These are phyloP conservation scores for Acanthosepion lycidas DNA, from an alignment of 2,888 invertebrate genomes.

Conservation along the genomic window DNA sequence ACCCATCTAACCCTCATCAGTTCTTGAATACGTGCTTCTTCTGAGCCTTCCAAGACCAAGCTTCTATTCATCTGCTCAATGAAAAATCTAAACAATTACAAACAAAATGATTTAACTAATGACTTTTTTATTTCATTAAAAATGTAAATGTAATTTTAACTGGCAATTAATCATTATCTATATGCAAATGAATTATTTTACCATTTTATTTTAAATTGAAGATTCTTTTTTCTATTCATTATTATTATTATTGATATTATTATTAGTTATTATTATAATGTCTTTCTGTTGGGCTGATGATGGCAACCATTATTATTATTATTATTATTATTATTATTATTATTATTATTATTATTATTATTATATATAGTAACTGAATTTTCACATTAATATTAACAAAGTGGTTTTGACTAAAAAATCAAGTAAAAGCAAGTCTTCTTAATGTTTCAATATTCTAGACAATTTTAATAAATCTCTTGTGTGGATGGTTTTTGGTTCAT, in stretches of 20 bases:
- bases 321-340: too few species aligned
- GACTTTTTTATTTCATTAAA: neutral
- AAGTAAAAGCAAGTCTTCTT: too few species aligned
- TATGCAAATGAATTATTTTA: neutral
- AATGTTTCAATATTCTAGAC: too few species aligned
- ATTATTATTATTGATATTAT: neutral
- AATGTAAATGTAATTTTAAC: neutral
- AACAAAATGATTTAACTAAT: neutral
- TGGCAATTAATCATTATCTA: neutral
- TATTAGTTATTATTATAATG: neutral
- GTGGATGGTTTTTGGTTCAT: too few species aligned
- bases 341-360: too few species aligned
- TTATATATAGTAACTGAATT: too few species aligned
- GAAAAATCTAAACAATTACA: neutral
- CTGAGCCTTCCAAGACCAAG: neutral
- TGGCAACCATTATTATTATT: too few species aligned
- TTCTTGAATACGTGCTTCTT: neutral
- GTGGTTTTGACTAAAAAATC: too few species aligned
- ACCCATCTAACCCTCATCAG: neutral
- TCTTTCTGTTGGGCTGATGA: neutral
- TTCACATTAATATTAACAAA: too few species aligned
- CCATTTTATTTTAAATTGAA: neutral
- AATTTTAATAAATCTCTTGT: too few species aligned
- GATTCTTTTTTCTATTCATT: neutral
- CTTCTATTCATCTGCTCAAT: neutral